Conservation (phyloP, 1,140 invertebrate species). For the Lanistes nyassanus region DNA sequence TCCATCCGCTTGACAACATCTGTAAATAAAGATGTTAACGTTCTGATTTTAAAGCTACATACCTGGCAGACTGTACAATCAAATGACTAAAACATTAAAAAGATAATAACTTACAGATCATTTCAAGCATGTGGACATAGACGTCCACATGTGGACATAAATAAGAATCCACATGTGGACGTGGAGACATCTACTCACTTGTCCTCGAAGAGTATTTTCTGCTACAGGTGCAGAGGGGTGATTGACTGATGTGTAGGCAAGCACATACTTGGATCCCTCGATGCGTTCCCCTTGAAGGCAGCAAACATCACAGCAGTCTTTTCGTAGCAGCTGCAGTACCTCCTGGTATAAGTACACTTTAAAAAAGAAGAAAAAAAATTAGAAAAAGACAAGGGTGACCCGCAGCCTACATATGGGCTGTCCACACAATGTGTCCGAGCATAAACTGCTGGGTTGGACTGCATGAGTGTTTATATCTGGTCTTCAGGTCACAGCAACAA, state of each 20-base stretch:
- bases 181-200: background rate
- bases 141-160: too few species aligned
- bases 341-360: conserved; percentile 63
- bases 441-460: too few species aligned
- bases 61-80: background rate
- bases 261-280: conserved; percentile 55
- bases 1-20: conserved; percentile 63
- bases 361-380: conserved; percentile 29
- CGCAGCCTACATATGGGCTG: too few species aligned
- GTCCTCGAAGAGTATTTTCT: conserved; percentile 2
- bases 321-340: conserved; percentile 55
- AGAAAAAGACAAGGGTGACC: too few species aligned
- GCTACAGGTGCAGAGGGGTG: conserved; percentile 34
- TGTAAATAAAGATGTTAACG: conserved; percentile 33
- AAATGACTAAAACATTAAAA: background rate
- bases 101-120: too few species aligned
- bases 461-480: background rate
- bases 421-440: too few species aligned
- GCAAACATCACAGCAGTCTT: conserved; percentile 56
- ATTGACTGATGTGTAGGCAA: conserved; percentile 54
- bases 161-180: too few species aligned
- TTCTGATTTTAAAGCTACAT: background rate
- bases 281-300: conserved; percentile 57
- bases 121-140: too few species aligned
- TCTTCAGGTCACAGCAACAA: background rate